Evolutionary conservation across 1,140 invertebrate genomes (phyloP), one percentile per base, ranked within the genome.

Genomic region (Galendromus occidentalis): DNA sequence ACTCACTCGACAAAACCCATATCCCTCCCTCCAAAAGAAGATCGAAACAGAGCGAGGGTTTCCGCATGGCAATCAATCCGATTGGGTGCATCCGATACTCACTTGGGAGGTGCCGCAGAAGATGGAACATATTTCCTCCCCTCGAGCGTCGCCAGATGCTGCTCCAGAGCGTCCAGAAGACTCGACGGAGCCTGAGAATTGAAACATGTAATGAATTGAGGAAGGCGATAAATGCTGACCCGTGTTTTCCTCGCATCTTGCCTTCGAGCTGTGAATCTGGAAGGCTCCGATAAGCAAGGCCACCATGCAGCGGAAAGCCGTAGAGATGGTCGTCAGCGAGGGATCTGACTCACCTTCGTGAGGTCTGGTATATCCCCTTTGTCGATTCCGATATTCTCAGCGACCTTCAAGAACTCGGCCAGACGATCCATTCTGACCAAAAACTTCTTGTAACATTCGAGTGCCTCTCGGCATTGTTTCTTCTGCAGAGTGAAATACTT

Each of bases 401-500:
- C 91, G 51, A 92, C 91, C 83, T 96, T 95, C 6, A 99, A 80
- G 77, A 98, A 98, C 81, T 98, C 93, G 64, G 88, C 90, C 44
- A 98, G 94, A 77, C 91, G 85, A 78, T 99, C 94, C 91, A 98
- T 97, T 72, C 94, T 82, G 70, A 94, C 91, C 65, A 98, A 83
- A 79, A 99, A 99, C 78, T 94, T 96, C 79, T 98, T 98, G 77
- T 99, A 99, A 69, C 96, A 84, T 75, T 99, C 96, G 73, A 99
- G 81, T 68, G 91, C 94, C 76, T 99, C 94, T 74, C 91, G 83
- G 73, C 90, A 94, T 71, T 82, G 78, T 71, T 99, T 99, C 76
- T 98, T 98, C 78, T 98, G 98, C 93, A 98, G 98, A 76, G 97
- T 92, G 79, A 98, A 99, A 80, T 93, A 98, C 79, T 98, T 95